phyloP scores from a whole-genome alignment of 2,797 vertebrate genomes.

The Enteromius afrohamiltoni region DNA sequence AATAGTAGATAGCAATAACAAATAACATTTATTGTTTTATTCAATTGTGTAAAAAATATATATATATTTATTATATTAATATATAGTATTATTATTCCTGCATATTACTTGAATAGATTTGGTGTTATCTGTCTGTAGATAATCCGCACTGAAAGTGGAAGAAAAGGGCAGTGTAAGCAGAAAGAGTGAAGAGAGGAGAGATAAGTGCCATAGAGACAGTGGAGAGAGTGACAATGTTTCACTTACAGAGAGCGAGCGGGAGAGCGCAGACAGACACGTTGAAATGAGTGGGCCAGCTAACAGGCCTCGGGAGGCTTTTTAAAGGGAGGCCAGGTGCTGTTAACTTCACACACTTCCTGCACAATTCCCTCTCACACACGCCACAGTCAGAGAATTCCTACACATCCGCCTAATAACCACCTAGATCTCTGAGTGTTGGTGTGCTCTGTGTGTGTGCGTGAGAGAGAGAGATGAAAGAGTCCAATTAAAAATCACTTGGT shows the following conservation, averaged over 20 bases:
- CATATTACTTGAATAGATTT: conserved; percentile 19
- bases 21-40: background rate
- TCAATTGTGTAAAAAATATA: background rate
- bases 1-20: conserved; percentile 1
- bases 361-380: conserved; percentile 45
- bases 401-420: conserved; percentile 42
- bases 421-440: conserved; percentile 21
- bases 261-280: conserved; percentile 79
- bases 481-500: background rate
- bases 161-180: conserved; percentile 50
- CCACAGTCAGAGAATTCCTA: conserved; percentile 48
- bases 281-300: conserved; percentile 85
- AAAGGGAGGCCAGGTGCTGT: conserved; percentile 78
- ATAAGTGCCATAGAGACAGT: conserved; percentile 45
- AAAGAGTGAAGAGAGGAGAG: conserved; percentile 44
- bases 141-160: conserved; percentile 39
- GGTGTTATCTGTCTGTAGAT: conserved; percentile 31
- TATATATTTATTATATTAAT: background rate
- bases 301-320: conserved; percentile 86
- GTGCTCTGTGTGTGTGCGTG: background rate
- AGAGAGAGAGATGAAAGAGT: background rate
- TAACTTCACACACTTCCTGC: conserved; percentile 84
- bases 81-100: conserved; percentile 25
- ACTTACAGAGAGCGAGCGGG: conserved; percentile 42
- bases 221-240: conserved; percentile 46